Conservation (phyloP, 1,140 invertebrate species). For the Sarcophaga bullata region DNA sequence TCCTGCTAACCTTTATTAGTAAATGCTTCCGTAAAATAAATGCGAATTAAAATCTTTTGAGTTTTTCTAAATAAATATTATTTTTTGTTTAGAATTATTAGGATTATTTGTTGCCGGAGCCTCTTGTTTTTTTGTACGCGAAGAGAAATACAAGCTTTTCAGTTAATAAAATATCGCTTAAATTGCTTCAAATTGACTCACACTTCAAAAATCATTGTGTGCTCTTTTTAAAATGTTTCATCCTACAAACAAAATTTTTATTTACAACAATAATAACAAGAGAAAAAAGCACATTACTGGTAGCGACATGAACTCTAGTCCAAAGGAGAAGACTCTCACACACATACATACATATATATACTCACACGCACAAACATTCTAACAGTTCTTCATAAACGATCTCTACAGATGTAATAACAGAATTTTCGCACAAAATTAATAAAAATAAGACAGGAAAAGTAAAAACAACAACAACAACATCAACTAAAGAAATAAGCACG, state of each 20-base stretch:
- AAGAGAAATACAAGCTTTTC: neutral
- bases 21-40: too few species aligned
- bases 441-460: slow-evolving; percentile 29
- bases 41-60: too few species aligned
- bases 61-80: too few species aligned
- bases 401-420: neutral
- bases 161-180: slow-evolving; percentile 39
- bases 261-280: slow-evolving; percentile 17
- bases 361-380: neutral
- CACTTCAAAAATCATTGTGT: slow-evolving; percentile 34
- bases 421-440: slow-evolving; percentile 37
- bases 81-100: too few species aligned
- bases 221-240: neutral
- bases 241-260: slow-evolving; percentile 20
- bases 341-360: neutral
- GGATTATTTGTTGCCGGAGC: too few species aligned
- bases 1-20: too few species aligned
- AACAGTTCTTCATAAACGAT: too few species aligned
- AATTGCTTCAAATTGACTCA: slow-evolving; percentile 39
- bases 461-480: slow-evolving; percentile 20
- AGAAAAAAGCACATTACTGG: slow-evolving; percentile 23
- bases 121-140: too few species aligned
- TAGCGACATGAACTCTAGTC: slow-evolving; percentile 5
- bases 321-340: neutral
- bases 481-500: neutral